phyloP scores from a whole-genome alignment of 2,113 vertebrate species.

The Larimichthys polyactis region DNA sequence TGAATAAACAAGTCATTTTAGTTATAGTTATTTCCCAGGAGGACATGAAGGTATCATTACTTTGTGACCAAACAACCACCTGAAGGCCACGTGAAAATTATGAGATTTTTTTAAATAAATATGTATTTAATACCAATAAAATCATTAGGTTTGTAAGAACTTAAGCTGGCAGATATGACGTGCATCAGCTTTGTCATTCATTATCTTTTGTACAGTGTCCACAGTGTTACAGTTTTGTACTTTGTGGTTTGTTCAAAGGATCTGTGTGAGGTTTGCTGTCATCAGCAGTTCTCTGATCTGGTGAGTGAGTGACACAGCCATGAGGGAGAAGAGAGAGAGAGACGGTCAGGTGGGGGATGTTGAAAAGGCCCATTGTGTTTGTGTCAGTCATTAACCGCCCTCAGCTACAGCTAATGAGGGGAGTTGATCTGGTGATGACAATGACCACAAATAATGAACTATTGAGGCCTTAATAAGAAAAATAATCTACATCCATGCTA shows the following conservation, averaged over 20 bases:
- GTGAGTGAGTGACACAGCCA: conserved; percentile 4
- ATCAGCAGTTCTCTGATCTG: conserved; percentile 59
- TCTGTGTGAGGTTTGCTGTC: conserved; percentile 44
- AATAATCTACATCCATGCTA: neutral
- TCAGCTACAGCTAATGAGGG: conserved; percentile 24
- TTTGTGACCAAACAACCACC: neutral
- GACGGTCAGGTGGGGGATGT: conserved; percentile 13
- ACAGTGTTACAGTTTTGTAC: conserved; percentile 51
- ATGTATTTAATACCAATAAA: too few relatives aligned
- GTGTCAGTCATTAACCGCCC: conserved; percentile 47
- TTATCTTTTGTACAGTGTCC: conserved; percentile 45
- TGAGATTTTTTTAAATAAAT: too few relatives aligned
- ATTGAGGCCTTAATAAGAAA: neutral
- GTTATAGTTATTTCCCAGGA: neutral
- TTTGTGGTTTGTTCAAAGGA: conserved; percentile 64
- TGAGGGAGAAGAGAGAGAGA: neutral
- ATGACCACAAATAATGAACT: neutral
- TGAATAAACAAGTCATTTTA: neutral
- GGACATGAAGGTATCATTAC: neutral
- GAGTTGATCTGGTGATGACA: neutral
- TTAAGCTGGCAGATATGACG: neutral
- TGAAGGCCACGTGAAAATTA: neutral
- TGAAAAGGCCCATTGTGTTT: conserved; percentile 31
- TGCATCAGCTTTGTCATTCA: conserved; percentile 48
- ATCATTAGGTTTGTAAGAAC: neutral